Base-by-base conservation (phyloP, 2,888 invertebrate genomes). In the Tetranychus truncatus region DNA sequence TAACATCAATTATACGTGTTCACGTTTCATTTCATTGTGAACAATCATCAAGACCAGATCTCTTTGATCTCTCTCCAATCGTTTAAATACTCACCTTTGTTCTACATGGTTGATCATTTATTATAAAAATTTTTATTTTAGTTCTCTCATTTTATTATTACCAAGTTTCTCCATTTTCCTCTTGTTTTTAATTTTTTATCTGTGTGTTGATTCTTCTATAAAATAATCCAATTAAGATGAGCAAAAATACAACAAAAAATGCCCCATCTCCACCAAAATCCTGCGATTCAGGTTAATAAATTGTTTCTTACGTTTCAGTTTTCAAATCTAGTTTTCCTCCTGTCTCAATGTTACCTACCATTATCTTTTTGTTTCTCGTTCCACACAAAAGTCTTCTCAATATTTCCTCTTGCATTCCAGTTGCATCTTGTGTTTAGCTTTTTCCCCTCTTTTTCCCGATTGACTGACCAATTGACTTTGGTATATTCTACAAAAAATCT, bases 1-100 rank as follows among this genome's bases (percentile, higher is more conserved):
- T 55, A 55, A 55, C 55, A 55, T 55, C 55, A 55, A 55, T 55
- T 55, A 55, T 55, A 55, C 55, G 55, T 55, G 55, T 55, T 55
- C 9, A 55, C 55, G 55, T 55, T 55, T 55, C 55, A 34, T 34
- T 34, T 34, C 34, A 34, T 34, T 34, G 34, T 55, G 55, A 55
- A 15, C 55, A 55, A 34, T 55, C 55, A 55, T 15, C 15, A 55
- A 55, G 55, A 55, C 55, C 55, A 55, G 55, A 55, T 55, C 55
- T 55, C 55, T 6, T 6, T 55, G 9, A 15, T 55, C 55, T 55
- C 55, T 55, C 55, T 55, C 15, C 15, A 9, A 15, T 55, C 15
- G 9, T 55, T 55, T 55, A 55, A 55, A 55, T 55, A 55, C 55
- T 55, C 55, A 55, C 55, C 15, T 55, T 55, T 55, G 55, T 55